Conservation (phyloP, 2,113 vertebrate genomes). For the Sebastes schlegelii region DNA sequence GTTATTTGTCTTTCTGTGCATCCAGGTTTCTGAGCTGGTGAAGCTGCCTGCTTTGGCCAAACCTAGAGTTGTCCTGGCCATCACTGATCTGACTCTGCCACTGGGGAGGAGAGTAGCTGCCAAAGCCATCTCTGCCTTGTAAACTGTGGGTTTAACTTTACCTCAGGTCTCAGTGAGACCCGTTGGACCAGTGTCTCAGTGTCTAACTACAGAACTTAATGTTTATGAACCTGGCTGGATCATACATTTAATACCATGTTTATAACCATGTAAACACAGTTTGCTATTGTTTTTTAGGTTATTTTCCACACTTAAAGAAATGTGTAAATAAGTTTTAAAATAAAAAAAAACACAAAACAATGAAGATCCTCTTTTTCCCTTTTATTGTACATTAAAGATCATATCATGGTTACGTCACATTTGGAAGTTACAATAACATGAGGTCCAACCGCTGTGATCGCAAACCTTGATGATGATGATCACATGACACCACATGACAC, state of each 20-base stretch:
- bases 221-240: conserved; percentile 1
- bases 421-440: not conserved
- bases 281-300: conserved; percentile 10
- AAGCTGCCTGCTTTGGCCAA: conserved; percentile 95
- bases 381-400: not conserved
- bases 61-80: conserved; percentile 93
- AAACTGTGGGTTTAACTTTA: conserved; percentile 19
- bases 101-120: conserved; percentile 95
- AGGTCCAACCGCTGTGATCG: not conserved
- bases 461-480: conserved; percentile 18
- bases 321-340: conserved; percentile 56
- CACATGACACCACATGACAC: conserved; percentile 61
- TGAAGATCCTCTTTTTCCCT: not conserved
- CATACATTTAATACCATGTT: not conserved
- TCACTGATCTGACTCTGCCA: conserved; percentile 95
- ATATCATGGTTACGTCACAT: conserved; percentile 2
- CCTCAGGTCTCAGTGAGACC: not conserved
- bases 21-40: conserved; percentile 94
- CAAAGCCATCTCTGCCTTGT: conserved; percentile 94
- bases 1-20: not conserved
- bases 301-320: conserved; percentile 25
- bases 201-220: not conserved
- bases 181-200: not conserved
- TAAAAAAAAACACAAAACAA: not conserved
- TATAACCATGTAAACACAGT: conserved; percentile 1